Base-by-base conservation (phyloP, 2,113 vertebrate genomes). In the Hemiscyllium ocellatum region DNA sequence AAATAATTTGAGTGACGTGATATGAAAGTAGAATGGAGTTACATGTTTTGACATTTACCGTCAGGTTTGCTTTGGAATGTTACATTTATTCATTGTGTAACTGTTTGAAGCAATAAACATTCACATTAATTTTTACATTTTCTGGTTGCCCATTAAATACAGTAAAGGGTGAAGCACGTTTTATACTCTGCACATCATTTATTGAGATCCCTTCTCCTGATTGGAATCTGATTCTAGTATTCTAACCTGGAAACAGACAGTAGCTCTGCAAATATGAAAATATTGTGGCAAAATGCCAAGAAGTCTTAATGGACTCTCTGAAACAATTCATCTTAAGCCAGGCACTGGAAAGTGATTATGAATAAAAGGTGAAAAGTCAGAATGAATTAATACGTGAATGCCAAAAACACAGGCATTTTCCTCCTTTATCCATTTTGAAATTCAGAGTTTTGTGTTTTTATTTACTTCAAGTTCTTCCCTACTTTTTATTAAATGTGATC, bases 301-400 rank as follows among this genome's bases (percentile, higher is more conserved):
- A 33, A 65, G 20, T 65, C 33, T 61, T 93, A 6, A 66, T 93
- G 61, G 89, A 93, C 7, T 68, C n/a, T n/a, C 89, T 93, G 61
- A 17, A 93, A 93, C 29, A 68, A 68, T 66, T 93, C 89, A 93
- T 68, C 89, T 68, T 93, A 93, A 66, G 66, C n/a, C 33, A 91
- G 78, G n/a, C 4, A 37, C 33, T 37, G 56, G 4, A 91, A 91
- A 61, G 5, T 93, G 65, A 93, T 93, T 93, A 93, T 65, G n/a
- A n/a, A 37, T 37, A 66, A 66, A 93, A 22, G 33, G 12, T 20
- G 65, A 37, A 93, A 66, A 68, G 56, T 65, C 61, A 93, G 66
- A 93, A 66, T 33, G 22, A 93, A 66, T 61, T 33, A 93, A 93
- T 37, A 20, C 6, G 19, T 93, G 61, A 7, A 19, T 93, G 4